These are phyloP conservation scores for Beaufortia kweichowensis DNA, from an alignment of 2,113 vertebrate species.

Conservation along the genomic window DNA sequence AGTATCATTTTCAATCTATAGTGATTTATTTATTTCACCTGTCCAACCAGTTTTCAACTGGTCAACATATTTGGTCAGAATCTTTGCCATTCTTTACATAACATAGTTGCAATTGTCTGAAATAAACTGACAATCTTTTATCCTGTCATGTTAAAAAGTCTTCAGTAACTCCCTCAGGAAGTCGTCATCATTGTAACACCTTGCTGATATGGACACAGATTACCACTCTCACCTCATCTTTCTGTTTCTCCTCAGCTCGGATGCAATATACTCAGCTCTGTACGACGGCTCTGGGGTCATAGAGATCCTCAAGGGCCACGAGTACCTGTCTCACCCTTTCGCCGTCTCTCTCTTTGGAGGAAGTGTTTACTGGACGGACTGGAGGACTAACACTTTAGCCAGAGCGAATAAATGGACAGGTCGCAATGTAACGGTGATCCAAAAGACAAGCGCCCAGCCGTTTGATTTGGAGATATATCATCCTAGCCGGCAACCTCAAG, in stretches of 20 bases:
- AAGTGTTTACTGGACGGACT: slow-evolving; percentile 97
- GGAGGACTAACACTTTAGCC: slow-evolving; percentile 96
- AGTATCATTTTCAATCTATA: too few relatives aligned
- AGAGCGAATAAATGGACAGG: slow-evolving; percentile 99
- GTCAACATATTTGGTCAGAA: too few relatives aligned
- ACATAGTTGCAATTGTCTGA: background rate
- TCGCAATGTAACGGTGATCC: slow-evolving; percentile 94
- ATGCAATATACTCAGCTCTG: slow-evolving; percentile 96
- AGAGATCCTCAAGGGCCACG: slow-evolving; percentile 93
- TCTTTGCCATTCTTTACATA: background rate
- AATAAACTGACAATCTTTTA: background rate
- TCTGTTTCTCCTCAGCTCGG: slow-evolving; percentile 77
- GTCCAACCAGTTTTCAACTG: too few relatives aligned
- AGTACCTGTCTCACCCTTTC: slow-evolving; percentile 97
- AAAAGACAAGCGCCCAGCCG: slow-evolving; percentile 97
- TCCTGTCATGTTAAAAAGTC: background rate
- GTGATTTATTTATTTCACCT: too few relatives aligned
- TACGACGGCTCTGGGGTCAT: slow-evolving; percentile 92
- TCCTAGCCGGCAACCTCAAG: slow-evolving; percentile 94
- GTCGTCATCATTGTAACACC: slow-evolving; percentile 17
- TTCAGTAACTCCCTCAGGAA: background rate
- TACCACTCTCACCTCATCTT: background rate
- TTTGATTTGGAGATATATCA: slow-evolving; percentile 98
- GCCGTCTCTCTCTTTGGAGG: slow-evolving; percentile 95
- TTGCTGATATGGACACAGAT: background rate